Base-by-base conservation (phyloP, 2,797 vertebrate species). In the Chromobotia macracanthus region DNA sequence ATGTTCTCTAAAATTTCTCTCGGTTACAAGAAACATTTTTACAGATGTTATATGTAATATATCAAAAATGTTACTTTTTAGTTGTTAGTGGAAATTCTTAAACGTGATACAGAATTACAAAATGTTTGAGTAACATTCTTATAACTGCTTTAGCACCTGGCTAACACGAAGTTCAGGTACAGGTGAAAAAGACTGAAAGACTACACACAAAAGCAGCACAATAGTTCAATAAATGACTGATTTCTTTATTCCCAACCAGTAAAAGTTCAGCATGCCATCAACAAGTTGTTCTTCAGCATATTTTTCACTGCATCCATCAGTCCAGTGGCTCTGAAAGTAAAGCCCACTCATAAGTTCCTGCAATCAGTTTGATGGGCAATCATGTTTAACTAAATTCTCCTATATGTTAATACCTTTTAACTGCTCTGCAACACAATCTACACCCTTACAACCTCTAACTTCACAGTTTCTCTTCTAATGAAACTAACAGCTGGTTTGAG, bases 401-500 rank as follows among this genome's bases (percentile, higher is more conserved):
- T 35, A 3, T 35, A 2, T 53, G 25, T 50, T 51, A 69, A 53
- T 35, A 48, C 25, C 19, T 72, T 72, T 3, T 19, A 63, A 19
- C 53, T 55, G 5, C 25, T 65, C 28, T 38, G 53, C 13, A 73
- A 23, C 44, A 10, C 55, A 41, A 28, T 46, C 35, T 28, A 15
- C 25, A 65, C 12, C 56, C 9, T 64, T 3, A 51, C 41, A 70
- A 13, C 19, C 44, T 61, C 12, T 13, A 41, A 48, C 28, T 31
- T 61, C 2, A 50, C 38, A 15, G 50, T 41, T 25, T 53, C 56
- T 66, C 46, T 50, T 65, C 21, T 58, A 66, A 75, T 75, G 60
- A 21, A 55, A 63, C 15, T 51, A 16, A 60, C 19, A 77, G 74
- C 63, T 66, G 25, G 53, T 51, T 66, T 3, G 3, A 71, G 28